phyloP scores from a whole-genome alignment of 2,888 invertebrate genomes.

The Melieria crassipennis region DNA sequence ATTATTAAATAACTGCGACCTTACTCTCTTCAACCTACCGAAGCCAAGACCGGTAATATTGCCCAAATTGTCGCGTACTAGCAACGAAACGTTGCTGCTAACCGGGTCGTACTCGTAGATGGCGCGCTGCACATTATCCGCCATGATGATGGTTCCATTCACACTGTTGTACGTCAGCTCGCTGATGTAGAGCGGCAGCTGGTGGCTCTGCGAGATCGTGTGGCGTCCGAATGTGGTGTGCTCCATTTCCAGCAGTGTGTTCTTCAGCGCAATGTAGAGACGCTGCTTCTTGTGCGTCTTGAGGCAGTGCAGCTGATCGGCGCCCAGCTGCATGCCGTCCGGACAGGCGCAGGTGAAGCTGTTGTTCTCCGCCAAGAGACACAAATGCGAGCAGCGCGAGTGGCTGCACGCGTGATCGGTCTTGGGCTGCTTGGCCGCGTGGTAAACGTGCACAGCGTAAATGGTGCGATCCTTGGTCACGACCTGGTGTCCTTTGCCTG shows the following conservation, averaged over 20 bases:
- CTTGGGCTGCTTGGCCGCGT: slow-evolving; percentile 72
- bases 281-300: slow-evolving; percentile 65
- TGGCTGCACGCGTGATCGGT: slow-evolving; percentile 72
- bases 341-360: slow-evolving; percentile 80
- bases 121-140: slow-evolving; percentile 67
- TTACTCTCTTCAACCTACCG: slow-evolving; percentile 60
- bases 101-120: slow-evolving; percentile 65
- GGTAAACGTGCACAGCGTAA: slow-evolving; percentile 77
- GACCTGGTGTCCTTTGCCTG: slow-evolving; percentile 72
- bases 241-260: slow-evolving; percentile 71
- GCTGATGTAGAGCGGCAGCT: slow-evolving; percentile 69
- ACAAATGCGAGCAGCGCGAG: slow-evolving; percentile 79
- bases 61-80: slow-evolving; percentile 67
- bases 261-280: slow-evolving; percentile 68
- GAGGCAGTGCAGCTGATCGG: slow-evolving; percentile 70
- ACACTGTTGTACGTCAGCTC: slow-evolving; percentile 75
- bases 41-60: slow-evolving; percentile 71
- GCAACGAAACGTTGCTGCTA: slow-evolving; percentile 47
- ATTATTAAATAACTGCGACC: too few relatives aligned
- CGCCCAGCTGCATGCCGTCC: slow-evolving; percentile 72
- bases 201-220: slow-evolving; percentile 67
- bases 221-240: slow-evolving; percentile 76
- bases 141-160: slow-evolving; percentile 68
- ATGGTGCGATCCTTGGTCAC: slow-evolving; percentile 68
- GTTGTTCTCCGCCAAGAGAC: slow-evolving; percentile 72